A percentile compares a stretch with the other conserved stretches of the same genome.
These are phyloP conservation scores for Exephanes ischioxanthus DNA, from an alignment of 2,888 invertebrate genomes.

Conservation along the genomic window DNA sequence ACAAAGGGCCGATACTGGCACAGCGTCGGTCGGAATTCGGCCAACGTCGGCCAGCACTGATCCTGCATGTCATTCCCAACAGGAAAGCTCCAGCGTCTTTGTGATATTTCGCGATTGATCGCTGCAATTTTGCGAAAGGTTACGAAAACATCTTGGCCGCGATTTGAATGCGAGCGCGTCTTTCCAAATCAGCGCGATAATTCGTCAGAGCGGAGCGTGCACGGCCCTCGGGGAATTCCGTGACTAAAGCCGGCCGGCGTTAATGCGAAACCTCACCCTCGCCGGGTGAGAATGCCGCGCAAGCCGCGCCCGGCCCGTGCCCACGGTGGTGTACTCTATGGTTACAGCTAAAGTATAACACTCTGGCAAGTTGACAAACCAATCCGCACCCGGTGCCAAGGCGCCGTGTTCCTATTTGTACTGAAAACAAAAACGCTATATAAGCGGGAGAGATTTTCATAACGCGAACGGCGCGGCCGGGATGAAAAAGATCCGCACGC, in stretches of 20 bases:
- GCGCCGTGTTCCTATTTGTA: slow-evolving; percentile 83
- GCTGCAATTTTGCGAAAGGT: slow-evolving; percentile 58
- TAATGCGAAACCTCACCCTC: slow-evolving; percentile 59
- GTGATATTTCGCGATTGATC: slow-evolving; percentile 65
- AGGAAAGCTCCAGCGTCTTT: slow-evolving; percentile 39
- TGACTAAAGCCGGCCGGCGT: slow-evolving; percentile 51
- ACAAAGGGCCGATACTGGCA: background rate
- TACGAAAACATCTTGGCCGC: slow-evolving; percentile 20
- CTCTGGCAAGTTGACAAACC: slow-evolving; percentile 84
- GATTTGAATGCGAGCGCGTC: slow-evolving; percentile 35
- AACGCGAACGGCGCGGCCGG: background rate
- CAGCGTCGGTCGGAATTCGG: background rate
- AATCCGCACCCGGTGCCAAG: slow-evolving; percentile 82
- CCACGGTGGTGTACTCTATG: slow-evolving; percentile 69
- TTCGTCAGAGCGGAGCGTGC: slow-evolving; percentile 71
- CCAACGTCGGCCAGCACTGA: slow-evolving; percentile 7
- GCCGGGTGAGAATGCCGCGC: slow-evolving; percentile 19
- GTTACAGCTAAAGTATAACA: slow-evolving; percentile 71
- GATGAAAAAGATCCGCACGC: background rate
- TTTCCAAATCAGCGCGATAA: slow-evolving; percentile 74
- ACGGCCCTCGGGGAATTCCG: slow-evolving; percentile 54
- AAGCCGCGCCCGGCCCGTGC: background rate
- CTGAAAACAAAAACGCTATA: slow-evolving; percentile 79
- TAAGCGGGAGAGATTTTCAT: slow-evolving; percentile 30
- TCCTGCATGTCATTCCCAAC: background rate